Evolutionary conservation across 2,113 vertebrate species (phyloP), one percentile per base, ranked within the genome.

Genomic region (Ammodytes marinus): DNA sequence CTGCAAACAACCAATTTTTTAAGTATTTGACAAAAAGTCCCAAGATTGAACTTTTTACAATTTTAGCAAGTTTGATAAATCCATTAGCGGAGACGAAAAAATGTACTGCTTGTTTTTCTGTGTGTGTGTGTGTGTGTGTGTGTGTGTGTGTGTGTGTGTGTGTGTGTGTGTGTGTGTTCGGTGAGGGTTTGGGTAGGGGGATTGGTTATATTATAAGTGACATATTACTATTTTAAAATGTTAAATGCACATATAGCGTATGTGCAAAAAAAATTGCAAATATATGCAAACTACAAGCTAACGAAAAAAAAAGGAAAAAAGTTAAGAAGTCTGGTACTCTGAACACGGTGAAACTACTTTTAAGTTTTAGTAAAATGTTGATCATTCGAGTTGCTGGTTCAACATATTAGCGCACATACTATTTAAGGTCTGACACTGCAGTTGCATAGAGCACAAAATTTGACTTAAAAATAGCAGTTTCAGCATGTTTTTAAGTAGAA

Each of bases 381-480:
- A 27, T 27, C 27, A 27, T 27, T 27, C 95, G 95, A 95, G 96
- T 97, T 97, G 97, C 96, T 96, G 96, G 97, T 96, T 97, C 96
- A 97, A 97, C 96, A 95, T 96, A 96, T 95, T 96, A 95, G 96
- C 96, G 93, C 96, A 96, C 95, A 96, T 95, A 27, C 27, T 27
- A 27, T 27, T 27, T 27, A 27, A 27, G 27, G 27, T 27, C 2
- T 27, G 27, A 27, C 27, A 27, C 27, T 27, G 27, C 27, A 27
- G 27, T 27, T 27, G 27, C 1, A 27, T 2, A 27, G 27, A 27
- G 27, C 27, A 27, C 27, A 27, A 27, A 27, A 27, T 27, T 27
- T 27, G 27, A 27, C 27, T 27, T 27, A 27, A 27, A 27, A 27
- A 27, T 27, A 27, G 27, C 27, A 27, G 1, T 27, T 27, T 27